Percentiles rank a stretch among this genome's conserved stretches.
Conservation (phyloP, 2,113 vertebrate genomes). For the Bagarius yarrelli region DNA sequence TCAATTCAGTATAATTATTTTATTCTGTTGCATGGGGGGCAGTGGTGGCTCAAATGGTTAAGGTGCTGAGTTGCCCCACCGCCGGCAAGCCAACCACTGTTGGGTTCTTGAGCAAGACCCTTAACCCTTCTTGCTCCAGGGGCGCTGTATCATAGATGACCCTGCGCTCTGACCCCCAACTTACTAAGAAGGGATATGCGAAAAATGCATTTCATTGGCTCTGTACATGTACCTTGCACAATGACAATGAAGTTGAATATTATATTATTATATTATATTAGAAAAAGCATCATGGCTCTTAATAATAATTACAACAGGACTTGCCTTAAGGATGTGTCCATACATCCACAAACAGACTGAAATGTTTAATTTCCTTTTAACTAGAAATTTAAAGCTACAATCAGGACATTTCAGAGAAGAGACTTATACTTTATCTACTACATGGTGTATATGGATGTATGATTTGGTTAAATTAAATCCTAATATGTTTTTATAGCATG, state of each 20-base stretch:
- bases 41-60: too few relatives aligned
- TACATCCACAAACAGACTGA: background rate
- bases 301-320: background rate
- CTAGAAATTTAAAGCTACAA: slow-evolving; percentile 1
- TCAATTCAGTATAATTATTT: background rate
- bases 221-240: too few relatives aligned
- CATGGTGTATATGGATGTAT: background rate
- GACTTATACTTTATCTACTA: background rate
- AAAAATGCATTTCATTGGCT: too few relatives aligned
- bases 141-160: too few relatives aligned
- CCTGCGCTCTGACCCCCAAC: too few relatives aligned
- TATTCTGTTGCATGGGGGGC: background rate
- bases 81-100: too few relatives aligned
- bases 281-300: background rate
- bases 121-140: too few relatives aligned
- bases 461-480: background rate
- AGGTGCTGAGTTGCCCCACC: too few relatives aligned
- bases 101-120: too few relatives aligned
- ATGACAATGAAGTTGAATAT: too few relatives aligned
- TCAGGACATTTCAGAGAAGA: slow-evolving; percentile 4
- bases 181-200: too few relatives aligned
- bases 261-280: too few relatives aligned
- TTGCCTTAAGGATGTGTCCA: background rate
- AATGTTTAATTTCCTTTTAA: background rate
- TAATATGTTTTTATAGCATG: background rate